Conservation (phyloP, 2,113 vertebrate genomes). For the Caranx ignobilis region DNA sequence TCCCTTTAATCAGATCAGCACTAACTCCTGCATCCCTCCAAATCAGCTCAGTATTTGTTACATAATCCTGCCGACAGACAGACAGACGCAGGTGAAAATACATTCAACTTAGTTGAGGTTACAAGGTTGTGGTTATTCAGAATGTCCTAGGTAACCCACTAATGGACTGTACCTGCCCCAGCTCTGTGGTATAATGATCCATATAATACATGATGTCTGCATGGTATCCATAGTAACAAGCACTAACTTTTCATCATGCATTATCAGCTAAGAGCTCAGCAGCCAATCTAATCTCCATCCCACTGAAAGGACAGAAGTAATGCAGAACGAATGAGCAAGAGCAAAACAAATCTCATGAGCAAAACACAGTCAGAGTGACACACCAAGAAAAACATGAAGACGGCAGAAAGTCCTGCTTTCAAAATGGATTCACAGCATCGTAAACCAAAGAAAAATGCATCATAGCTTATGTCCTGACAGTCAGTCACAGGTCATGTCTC, state of each 20-base stretch:
- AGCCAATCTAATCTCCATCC: not conserved
- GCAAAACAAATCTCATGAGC: not conserved
- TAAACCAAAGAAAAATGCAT: not conserved
- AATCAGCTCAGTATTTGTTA: too few species aligned
- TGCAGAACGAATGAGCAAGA: not conserved
- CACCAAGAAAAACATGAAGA: not conserved
- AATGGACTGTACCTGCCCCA: not conserved
- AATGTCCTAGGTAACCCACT: not conserved
- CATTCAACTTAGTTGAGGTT: too few species aligned
- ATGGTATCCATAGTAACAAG: constrained; percentile 36
- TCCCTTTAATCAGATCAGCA: too few species aligned
- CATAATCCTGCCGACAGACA: too few species aligned
- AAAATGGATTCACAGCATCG: constrained; percentile 6
- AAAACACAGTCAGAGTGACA: not conserved
- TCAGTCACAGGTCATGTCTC: constrained; percentile 24
- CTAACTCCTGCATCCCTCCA: too few species aligned
- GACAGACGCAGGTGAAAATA: too few species aligned
- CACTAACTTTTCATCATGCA: constrained; percentile 4
- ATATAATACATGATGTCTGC: not conserved
- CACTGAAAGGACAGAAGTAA: not conserved
- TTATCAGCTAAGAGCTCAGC: not conserved
- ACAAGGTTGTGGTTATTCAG: not conserved
- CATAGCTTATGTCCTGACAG: constrained; percentile 8
- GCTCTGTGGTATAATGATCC: not conserved
- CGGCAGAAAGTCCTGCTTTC: not conserved